These are phyloP conservation scores for Tethya wilhelma DNA, from an alignment of 37 sponge, comb jelly and placozoan genomes.

Conservation along the genomic window DNA sequence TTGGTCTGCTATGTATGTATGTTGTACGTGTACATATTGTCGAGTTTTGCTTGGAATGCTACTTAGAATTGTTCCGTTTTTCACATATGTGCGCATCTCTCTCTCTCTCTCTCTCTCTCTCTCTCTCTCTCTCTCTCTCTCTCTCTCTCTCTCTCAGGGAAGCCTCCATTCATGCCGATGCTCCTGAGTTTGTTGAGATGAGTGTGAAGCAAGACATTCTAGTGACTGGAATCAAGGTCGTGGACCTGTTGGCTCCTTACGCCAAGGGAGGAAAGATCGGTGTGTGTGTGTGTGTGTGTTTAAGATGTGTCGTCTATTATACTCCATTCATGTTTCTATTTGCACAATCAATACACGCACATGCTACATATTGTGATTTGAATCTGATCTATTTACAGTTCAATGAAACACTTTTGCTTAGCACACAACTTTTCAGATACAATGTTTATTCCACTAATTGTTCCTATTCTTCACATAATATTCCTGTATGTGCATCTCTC, in stretches of 20 bases:
- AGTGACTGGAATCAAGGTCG: slow-evolving; percentile 99
- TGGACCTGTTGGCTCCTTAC: slow-evolving; percentile 98
- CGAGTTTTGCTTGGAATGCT: too few species aligned
- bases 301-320: not conserved
- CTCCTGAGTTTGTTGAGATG: slow-evolving; percentile 99
- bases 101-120: slow-evolving; percentile 9
- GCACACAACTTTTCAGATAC: too few species aligned
- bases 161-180: slow-evolving; percentile 89
- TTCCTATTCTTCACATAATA: too few species aligned
- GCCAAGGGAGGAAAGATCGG: slow-evolving; percentile 99
- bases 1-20: too few species aligned
- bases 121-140: slow-evolving; percentile 25
- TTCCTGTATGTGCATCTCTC: too few species aligned
- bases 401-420: too few species aligned
- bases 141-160: slow-evolving; percentile 36
- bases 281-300: slow-evolving; percentile 13
- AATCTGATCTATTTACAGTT: too few species aligned
- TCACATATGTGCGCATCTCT: not conserved
- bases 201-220: slow-evolving; percentile 97
- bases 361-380: too few species aligned
- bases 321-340: too few species aligned
- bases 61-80: too few species aligned
- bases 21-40: too few species aligned
- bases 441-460: too few species aligned
- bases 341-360: not conserved